A percentile compares a stretch with the other conserved stretches of the same genome.
Conservation (phyloP, 1,140 invertebrate genomes). For the Asobara japonica region DNA sequence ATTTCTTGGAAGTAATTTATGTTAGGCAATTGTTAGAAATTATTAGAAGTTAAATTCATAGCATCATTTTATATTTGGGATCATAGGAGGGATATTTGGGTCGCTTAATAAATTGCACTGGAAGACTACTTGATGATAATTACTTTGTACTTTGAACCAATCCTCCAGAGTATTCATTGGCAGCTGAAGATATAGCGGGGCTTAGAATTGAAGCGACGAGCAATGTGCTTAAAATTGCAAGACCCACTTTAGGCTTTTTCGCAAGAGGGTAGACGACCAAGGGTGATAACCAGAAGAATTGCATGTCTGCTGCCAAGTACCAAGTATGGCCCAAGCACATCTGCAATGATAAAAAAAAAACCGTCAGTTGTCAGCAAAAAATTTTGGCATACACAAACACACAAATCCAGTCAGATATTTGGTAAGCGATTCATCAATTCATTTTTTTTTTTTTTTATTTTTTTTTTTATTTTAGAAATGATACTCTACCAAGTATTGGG, state of each 20-base stretch:
- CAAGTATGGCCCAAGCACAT: conserved; percentile 60
- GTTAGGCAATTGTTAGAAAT: too few relatives aligned
- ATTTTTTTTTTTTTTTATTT: too few relatives aligned
- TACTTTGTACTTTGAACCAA: neutral
- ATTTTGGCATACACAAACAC: too few relatives aligned
- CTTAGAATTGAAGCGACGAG: conserved; percentile 26
- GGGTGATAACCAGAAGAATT: conserved; percentile 56
- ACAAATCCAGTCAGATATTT: too few relatives aligned
- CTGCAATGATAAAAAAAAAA: conserved; percentile 33
- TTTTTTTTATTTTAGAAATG: neutral
- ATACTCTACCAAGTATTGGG: neutral
- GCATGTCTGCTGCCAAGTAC: conserved; percentile 62
- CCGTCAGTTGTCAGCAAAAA: neutral
- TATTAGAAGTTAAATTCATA: too few relatives aligned
- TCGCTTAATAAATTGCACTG: too few relatives aligned
- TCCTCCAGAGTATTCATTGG: conserved; percentile 23
- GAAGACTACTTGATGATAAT: too few relatives aligned
- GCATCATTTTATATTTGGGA: too few relatives aligned
- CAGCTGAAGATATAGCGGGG: conserved; percentile 9
- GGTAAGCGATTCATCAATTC: too few relatives aligned
- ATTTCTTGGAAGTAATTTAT: too few relatives aligned
- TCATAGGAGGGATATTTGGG: too few relatives aligned
- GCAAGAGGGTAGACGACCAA: conserved; percentile 51
- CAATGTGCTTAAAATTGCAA: conserved; percentile 23
- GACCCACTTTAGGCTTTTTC: conserved; percentile 40